Evolutionary conservation across 2,888 invertebrate genomes (phyloP).

Genomic region (Octonoba sinensis): DNA sequence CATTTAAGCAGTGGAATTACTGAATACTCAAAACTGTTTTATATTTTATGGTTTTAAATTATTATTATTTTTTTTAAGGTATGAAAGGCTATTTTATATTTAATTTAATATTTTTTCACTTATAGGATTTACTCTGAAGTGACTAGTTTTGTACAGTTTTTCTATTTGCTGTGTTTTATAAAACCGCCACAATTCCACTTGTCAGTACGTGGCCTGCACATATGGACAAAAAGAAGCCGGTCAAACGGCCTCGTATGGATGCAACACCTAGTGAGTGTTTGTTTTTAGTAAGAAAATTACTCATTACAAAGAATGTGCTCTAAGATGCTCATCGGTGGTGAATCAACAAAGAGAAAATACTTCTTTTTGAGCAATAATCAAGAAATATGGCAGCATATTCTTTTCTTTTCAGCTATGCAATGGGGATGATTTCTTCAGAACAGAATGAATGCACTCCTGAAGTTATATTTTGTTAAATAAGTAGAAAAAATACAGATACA

Average conservation of each 20-base stretch:
- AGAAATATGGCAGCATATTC: background rate
- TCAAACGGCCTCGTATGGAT: conserved; percentile 70
- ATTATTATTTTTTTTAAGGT: no score
- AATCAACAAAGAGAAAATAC: background rate
- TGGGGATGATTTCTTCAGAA: no score
- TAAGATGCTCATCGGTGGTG: conserved; percentile 4
- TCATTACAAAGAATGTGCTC: background rate
- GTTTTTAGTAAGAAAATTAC: conserved; percentile 23
- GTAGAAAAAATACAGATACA: no score
- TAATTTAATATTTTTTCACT: background rate
- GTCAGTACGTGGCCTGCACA: conserved; percentile 61
- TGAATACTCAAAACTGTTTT: no score
- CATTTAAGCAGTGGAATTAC: no score
- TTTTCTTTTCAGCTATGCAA: no score
- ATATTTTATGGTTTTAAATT: no score
- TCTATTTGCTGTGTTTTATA: conserved; percentile 18
- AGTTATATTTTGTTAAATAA: no score
- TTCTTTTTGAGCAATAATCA: background rate
- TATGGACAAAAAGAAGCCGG: conserved; percentile 69
- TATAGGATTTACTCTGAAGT: conserved; percentile 37
- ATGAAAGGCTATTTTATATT: no score
- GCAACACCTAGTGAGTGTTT: conserved; percentile 48
- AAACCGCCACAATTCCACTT: conserved; percentile 58
- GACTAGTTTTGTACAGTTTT: conserved; percentile 21
- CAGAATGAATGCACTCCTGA: no score